A percentile compares a stretch with the other conserved stretches of the same genome.
phyloP scores from a whole-genome alignment of 2,113 vertebrate genomes.

The Silurus glanis region DNA sequence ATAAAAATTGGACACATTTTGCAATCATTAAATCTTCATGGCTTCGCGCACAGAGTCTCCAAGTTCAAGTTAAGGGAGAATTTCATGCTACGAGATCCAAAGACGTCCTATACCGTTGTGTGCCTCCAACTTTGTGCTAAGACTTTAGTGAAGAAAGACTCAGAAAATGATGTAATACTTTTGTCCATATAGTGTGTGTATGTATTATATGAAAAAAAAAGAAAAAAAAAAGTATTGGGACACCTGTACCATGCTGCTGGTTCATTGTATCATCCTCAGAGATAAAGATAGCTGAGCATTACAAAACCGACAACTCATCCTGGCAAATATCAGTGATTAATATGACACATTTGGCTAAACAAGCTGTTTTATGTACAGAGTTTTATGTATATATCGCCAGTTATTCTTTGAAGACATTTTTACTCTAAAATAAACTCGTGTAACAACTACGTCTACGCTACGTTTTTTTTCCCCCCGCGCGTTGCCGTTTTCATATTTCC shows the following conservation, averaged over 20 bases:
- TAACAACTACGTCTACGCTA: background rate
- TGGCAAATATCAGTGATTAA: conserved; percentile 35
- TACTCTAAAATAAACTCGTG: background rate
- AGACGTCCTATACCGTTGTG: too few species aligned
- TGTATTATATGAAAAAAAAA: too few species aligned
- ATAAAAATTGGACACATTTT: too few species aligned
- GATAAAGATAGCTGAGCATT: conserved; percentile 26
- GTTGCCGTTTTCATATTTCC: background rate
- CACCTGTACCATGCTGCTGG: background rate
- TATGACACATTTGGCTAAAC: conserved; percentile 29
- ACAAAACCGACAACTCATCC: conserved; percentile 12
- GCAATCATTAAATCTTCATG: too few species aligned
- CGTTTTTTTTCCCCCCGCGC: background rate
- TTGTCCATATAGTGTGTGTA: too few species aligned
- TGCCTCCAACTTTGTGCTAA: too few species aligned
- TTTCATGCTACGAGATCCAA: too few species aligned
- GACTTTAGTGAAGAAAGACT: too few species aligned
- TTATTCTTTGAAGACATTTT: background rate
- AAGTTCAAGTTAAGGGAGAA: too few species aligned
- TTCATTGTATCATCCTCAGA: conserved; percentile 21
- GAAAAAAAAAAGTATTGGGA: too few species aligned
- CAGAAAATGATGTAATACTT: too few species aligned
- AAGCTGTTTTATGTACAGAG: conserved; percentile 2
- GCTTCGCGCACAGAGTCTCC: too few species aligned
- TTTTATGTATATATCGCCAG: conserved; percentile 1